phyloP scores from a whole-genome alignment of 1,140 invertebrate species.

The Yoshiicerus persimilis region DNA sequence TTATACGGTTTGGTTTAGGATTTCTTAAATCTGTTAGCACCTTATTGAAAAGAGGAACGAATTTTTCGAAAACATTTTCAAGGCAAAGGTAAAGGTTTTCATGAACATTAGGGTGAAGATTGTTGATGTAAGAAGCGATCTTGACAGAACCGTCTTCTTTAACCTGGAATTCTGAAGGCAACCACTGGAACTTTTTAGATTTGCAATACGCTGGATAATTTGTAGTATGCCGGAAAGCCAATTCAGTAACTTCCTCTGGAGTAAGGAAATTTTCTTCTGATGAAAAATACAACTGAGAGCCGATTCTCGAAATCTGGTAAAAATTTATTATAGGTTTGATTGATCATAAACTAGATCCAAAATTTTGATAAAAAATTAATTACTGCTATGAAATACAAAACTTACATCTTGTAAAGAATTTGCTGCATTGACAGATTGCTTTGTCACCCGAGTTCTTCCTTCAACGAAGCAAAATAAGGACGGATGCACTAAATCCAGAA shows the following conservation, averaged over 20 bases:
- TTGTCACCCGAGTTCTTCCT: neutral
- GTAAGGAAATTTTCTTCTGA: neutral
- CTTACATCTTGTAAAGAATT: too few relatives aligned
- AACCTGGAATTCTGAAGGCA: conserved; percentile 30
- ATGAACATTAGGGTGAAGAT: conserved; percentile 24
- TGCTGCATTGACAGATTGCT: too few relatives aligned
- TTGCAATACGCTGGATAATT: neutral
- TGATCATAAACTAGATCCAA: too few relatives aligned
- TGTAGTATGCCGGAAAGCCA: neutral
- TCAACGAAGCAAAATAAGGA: conserved; percentile 30
- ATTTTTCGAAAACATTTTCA: conserved; percentile 14
- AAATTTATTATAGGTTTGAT: too few relatives aligned
- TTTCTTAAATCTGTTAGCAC: conserved; percentile 15
- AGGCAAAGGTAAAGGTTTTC: neutral
- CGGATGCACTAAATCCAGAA: conserved; percentile 32
- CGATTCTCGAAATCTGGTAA: neutral
- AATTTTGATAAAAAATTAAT: too few relatives aligned
- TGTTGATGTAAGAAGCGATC: conserved; percentile 34
- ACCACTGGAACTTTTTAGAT: conserved; percentile 8
- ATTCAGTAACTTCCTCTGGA: neutral
- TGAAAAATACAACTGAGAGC: neutral
- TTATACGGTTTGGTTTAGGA: neutral
- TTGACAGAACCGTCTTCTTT: neutral
- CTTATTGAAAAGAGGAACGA: conserved; percentile 29
- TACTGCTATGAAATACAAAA: too few relatives aligned